Base-by-base conservation (phyloP, 2,888 invertebrate species). In the Epinotia brunnichana region DNA sequence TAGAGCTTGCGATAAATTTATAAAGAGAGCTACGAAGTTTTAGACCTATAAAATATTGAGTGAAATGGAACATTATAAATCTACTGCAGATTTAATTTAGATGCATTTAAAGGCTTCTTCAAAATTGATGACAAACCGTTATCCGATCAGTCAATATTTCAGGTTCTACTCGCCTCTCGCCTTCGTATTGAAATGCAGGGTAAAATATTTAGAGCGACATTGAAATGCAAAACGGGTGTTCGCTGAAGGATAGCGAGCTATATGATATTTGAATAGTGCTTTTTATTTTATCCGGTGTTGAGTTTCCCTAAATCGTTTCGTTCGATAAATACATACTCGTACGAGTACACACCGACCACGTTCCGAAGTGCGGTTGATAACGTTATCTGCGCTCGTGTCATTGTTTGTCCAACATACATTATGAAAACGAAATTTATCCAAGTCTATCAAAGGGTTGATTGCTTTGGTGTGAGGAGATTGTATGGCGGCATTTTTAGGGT, bases 1-100 rank as follows among this genome's bases (percentile, higher is more conserved):
- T 77, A 76, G 75, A 76, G 71, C 77, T 81, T 76, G 77, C 81
- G 80, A 84, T 87, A 85, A 85, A 87, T 83, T 86, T 80, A 80
- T 78, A 77, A 81, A 77, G 76, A 79, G 77, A 72, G 77, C 79
- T 76, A 78, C 75, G 76, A 76, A 77, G 74, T 74, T 67, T 74
- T 73, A 76, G 75, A 41, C 63, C 64, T 64, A 51, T 60, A 64
- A 69, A 64, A 60, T 64, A 61, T 48, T 72, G 39, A 73, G 61
- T 51, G 57, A 11, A 71, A 54, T 41, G 44, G 39, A 53, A 59
- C 71, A 60, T 56, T 53, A 59, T 59, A 59, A 48, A 68, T 17
- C 17, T 13, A 7, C 67, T 59, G 57, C 24, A 61, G 44, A 62
- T 62, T 29, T 15, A n/a, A 13, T 3, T 21, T 61, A 48, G 44